These are phyloP conservation scores for Chunga burmeisteri DNA, from an alignment of 2,113 vertebrate species.

Conservation along the genomic window DNA sequence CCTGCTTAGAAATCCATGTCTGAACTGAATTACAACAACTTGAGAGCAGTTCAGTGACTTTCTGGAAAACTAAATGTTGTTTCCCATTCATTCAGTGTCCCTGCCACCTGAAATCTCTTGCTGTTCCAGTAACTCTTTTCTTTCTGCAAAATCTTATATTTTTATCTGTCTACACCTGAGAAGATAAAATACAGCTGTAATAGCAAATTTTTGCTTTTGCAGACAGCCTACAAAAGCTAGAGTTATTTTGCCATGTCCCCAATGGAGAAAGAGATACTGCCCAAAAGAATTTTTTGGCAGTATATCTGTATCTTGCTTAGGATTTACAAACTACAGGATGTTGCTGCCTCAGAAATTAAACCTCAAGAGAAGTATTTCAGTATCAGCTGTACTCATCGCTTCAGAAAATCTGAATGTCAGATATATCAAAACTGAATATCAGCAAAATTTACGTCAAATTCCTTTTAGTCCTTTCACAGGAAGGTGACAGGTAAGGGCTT, in stretches of 20 bases:
- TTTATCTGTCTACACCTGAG: neutral
- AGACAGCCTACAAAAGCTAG: neutral
- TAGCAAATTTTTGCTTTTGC: neutral
- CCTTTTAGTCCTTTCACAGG: neutral
- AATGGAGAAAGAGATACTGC: neutral
- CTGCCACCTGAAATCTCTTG: neutral
- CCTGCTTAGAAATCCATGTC: neutral
- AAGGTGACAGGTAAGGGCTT: neutral
- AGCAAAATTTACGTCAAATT: neutral
- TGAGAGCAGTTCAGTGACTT: neutral
- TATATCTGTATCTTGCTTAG: neutral
- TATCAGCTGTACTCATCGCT: neutral
- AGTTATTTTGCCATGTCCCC: neutral
- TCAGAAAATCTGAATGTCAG: neutral
- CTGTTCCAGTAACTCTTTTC: neutral
- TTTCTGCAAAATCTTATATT: neutral
- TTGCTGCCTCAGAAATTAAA: neutral
- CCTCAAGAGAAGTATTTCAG: neutral
- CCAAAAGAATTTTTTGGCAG: neutral
- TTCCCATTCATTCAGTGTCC: neutral
- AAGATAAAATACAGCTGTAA: neutral
- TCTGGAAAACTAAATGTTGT: neutral
- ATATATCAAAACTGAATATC: neutral
- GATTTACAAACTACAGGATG: neutral
- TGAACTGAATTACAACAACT: neutral